These are phyloP conservation scores for Glaucomys volans DNA, from an alignment of 2,113 vertebrate genomes.

Conservation along the genomic window DNA sequence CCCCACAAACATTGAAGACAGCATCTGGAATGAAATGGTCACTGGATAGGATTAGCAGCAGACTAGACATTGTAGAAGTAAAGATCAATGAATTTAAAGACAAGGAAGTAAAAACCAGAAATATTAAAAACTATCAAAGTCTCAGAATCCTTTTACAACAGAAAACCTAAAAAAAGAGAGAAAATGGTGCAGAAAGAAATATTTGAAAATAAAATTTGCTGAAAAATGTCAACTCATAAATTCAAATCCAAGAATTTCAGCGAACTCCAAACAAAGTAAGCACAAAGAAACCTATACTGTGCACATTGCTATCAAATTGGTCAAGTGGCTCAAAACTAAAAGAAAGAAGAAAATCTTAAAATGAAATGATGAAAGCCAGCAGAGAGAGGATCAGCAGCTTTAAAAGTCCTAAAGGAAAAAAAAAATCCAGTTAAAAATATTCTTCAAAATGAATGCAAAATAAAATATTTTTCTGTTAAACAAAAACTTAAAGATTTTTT, in stretches of 20 bases:
- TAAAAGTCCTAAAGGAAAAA: background rate
- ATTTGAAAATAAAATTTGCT: background rate
- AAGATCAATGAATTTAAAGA: background rate
- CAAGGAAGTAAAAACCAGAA: background rate
- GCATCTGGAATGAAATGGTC: background rate
- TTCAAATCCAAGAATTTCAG: background rate
- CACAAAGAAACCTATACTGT: background rate
- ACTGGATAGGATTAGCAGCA: background rate
- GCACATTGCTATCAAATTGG: background rate
- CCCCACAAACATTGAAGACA: background rate
- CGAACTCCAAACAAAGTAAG: background rate
- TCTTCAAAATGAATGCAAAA: background rate
- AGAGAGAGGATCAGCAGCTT: background rate
- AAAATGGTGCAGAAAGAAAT: background rate
- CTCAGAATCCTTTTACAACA: background rate
- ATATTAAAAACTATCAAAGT: background rate
- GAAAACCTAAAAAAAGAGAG: background rate
- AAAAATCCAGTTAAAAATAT: background rate
- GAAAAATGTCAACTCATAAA: background rate
- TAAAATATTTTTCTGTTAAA: background rate
- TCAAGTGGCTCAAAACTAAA: background rate
- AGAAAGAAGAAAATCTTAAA: background rate
- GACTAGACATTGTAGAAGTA: background rate
- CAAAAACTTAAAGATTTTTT: background rate
- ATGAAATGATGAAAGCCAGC: background rate